Percentiles rank a stretch among this genome's conserved stretches.
phyloP scores from a whole-genome alignment of 2,797 vertebrate species.

The Heteromormyrus szaboi region DNA sequence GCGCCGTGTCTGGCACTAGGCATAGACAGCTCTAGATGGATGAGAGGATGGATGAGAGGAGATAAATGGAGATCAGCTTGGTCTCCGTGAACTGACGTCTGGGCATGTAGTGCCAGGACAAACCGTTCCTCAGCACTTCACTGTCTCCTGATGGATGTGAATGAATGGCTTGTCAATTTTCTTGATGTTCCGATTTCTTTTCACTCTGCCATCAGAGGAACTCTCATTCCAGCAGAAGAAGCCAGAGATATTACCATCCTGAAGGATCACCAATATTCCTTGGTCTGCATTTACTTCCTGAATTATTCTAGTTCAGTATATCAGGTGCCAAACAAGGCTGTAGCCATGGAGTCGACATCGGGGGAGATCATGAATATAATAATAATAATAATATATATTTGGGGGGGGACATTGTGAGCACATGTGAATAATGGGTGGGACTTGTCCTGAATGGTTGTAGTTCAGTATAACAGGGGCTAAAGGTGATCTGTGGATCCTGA shows the following conservation, averaged over 20 bases:
- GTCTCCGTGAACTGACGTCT: not conserved
- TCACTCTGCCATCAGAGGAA: not conserved
- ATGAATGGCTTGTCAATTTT: not conserved
- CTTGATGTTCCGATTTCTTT: not conserved
- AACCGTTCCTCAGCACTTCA: not conserved
- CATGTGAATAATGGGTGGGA: not conserved
- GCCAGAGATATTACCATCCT: not conserved
- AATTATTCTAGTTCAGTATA: not conserved
- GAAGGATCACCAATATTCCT: not conserved
- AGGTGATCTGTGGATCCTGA: not conserved
- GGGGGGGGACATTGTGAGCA: not conserved
- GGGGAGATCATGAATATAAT: not conserved
- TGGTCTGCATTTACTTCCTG: not conserved
- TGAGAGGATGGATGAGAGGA: not conserved
- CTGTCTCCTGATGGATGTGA: not conserved
- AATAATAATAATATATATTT: not conserved
- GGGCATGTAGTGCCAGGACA: not conserved
- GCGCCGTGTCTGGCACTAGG: not conserved
- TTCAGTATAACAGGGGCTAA: not conserved
- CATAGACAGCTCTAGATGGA: not conserved
- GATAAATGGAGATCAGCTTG: not conserved
- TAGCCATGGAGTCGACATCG: not conserved
- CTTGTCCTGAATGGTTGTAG: not conserved
- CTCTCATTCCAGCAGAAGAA: not conserved
- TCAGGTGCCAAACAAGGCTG: not conserved